These are phyloP conservation scores for Lasioglossum calceatum DNA, from an alignment of 2,888 invertebrate genomes.

Conservation along the genomic window DNA sequence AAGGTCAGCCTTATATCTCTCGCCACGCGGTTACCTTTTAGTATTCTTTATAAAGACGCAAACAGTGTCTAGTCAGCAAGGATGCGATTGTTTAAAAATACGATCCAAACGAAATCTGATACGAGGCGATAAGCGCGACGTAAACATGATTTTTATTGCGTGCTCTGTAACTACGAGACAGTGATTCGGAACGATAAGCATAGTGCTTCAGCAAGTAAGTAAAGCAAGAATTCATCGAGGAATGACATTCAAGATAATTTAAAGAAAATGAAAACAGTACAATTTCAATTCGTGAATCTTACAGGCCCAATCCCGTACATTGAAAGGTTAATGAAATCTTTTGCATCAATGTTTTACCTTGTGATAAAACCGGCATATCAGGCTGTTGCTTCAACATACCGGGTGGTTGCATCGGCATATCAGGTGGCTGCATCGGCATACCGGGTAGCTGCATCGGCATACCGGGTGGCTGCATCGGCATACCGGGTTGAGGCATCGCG, in stretches of 20 bases:
- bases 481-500: conserved; percentile 2
- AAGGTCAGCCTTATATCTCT: neutral
- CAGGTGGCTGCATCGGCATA: neutral
- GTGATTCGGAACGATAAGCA: neutral
- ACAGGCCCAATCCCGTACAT: neutral
- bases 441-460: neutral
- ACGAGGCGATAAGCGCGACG: conserved; percentile 10
- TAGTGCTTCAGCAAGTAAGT: neutral
- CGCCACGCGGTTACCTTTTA: too few relatives aligned
- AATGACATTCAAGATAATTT: neutral
- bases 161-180: neutral
- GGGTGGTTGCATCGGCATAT: neutral
- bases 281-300: neutral
- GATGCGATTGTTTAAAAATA: conserved; percentile 1
- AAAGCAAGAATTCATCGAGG: neutral
- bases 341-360: conserved; percentile 37
- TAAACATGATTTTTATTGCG: conserved; percentile 4
- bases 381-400: neutral
- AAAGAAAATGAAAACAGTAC: neutral
- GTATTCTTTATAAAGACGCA: too few relatives aligned
- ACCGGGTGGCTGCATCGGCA: neutral
- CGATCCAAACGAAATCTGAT: conserved; percentile 28
- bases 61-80: neutral
- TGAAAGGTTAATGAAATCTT: neutral
- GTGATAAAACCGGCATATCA: neutral